Conservation (phyloP, 2,113 vertebrate species). For the Ibidorhyncha struthersii region DNA sequence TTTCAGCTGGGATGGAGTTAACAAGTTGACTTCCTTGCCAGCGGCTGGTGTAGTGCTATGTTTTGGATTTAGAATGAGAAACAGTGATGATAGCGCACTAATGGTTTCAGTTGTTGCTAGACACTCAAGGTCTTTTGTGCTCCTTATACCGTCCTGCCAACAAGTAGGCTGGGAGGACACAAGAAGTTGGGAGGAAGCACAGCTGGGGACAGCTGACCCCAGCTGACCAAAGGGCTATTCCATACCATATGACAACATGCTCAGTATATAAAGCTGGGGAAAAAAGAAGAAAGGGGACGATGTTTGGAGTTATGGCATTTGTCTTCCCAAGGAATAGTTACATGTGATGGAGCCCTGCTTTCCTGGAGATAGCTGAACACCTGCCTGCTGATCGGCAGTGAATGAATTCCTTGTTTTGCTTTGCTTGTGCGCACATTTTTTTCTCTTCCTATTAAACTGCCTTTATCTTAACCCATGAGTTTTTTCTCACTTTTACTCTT, state of each 20-base stretch:
- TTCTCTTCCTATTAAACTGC: neutral
- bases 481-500: neutral
- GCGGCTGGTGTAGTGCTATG: neutral
- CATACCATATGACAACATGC: neutral
- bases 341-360: neutral
- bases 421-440: neutral
- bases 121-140: neutral
- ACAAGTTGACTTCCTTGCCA: neutral
- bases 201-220: neutral
- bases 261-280: neutral
- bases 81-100: too few species aligned
- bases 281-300: neutral
- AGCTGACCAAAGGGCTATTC: neutral
- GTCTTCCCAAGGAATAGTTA: neutral
- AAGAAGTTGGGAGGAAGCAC: neutral
- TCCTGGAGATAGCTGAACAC: neutral
- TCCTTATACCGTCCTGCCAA: neutral
- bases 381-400: neutral
- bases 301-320: neutral
- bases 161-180: neutral
- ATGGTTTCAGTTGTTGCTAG: neutral
- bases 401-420: neutral
- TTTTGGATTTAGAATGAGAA: neutral
- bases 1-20: neutral
- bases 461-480: neutral